These are phyloP conservation scores for Ctenoplectra terminalis DNA, from an alignment of 1,140 invertebrate genomes.

Conservation along the genomic window DNA sequence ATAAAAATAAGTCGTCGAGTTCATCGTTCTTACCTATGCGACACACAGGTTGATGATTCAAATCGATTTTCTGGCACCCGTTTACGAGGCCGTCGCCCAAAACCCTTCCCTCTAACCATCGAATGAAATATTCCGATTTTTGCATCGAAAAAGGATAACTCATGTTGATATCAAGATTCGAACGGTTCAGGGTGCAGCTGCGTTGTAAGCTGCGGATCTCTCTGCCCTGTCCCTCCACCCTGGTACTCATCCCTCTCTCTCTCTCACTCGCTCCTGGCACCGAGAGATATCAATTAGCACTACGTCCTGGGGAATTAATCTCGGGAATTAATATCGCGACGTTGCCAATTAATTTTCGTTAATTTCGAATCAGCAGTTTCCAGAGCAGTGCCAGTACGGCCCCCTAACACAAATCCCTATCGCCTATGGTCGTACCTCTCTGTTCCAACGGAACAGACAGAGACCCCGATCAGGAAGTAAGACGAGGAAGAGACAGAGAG, in stretches of 20 bases:
- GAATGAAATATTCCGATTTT: conserved; percentile 15
- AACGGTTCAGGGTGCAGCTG: conserved; percentile 41
- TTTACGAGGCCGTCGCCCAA: too few species aligned
- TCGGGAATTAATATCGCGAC: conserved; percentile 79
- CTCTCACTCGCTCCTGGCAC: conserved; percentile 61
- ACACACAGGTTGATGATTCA: background rate
- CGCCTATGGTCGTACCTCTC: conserved; percentile 36
- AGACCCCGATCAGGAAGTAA: conserved; percentile 2
- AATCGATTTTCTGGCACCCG: background rate
- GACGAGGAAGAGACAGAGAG: conserved; percentile 21
- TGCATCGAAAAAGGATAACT: conserved; percentile 34
- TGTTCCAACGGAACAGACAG: conserved; percentile 12
- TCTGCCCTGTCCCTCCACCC: conserved; percentile 2
- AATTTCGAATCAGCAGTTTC: conserved; percentile 81
- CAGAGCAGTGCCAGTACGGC: conserved; percentile 70
- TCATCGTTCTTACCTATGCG: background rate
- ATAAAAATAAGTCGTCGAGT: too few species aligned
- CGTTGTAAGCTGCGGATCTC: conserved; percentile 57
- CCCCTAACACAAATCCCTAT: conserved; percentile 70
- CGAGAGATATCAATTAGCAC: conserved; percentile 77
- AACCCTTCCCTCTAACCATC: too few species aligned
- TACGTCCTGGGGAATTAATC: conserved; percentile 77
- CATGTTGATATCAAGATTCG: conserved; percentile 47
- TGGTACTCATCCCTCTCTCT: conserved; percentile 3
- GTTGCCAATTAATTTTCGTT: conserved; percentile 82